These are phyloP conservation scores for Hepsetus odoe DNA, from an alignment of 2,113 vertebrate genomes.

Conservation along the genomic window DNA sequence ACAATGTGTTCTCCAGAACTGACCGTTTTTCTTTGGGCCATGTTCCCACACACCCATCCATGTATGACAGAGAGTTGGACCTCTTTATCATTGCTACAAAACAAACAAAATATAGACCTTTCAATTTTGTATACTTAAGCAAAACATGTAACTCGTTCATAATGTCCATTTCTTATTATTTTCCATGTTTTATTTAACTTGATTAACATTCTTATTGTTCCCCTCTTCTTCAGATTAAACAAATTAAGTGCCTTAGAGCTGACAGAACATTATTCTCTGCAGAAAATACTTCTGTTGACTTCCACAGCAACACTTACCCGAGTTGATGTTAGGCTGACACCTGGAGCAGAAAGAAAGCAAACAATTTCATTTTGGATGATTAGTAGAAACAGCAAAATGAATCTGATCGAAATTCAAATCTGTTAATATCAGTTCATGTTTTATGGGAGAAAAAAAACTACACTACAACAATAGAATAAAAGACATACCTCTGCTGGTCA, in stretches of 20 bases:
- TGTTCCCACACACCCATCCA: slow-evolving; percentile 89
- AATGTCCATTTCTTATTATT: neutral
- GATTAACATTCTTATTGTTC: too few relatives aligned
- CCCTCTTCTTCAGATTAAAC: too few relatives aligned
- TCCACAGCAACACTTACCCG: slow-evolving; percentile 43
- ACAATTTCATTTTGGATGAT: too few relatives aligned
- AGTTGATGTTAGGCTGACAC: slow-evolving; percentile 33
- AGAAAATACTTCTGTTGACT: neutral
- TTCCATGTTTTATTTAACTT: neutral
- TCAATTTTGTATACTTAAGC: neutral
- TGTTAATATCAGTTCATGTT: too few relatives aligned
- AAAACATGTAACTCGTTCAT: neutral
- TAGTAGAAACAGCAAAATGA: too few relatives aligned
- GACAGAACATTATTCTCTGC: neutral
- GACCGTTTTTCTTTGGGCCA: slow-evolving; percentile 98
- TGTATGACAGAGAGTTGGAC: slow-evolving; percentile 91
- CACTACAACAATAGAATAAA: neutral
- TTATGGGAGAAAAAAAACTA: too few relatives aligned
- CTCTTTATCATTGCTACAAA: slow-evolving; percentile 84
- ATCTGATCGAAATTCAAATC: too few relatives aligned
- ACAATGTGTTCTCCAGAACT: slow-evolving; percentile 31
- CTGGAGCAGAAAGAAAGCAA: slow-evolving; percentile 15
- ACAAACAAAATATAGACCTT: slow-evolving; percentile 29
- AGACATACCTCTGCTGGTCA: slow-evolving; percentile 48
- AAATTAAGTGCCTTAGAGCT: neutral